phyloP scores from a whole-genome alignment of 2,888 invertebrate genomes.

The Drosophila melanosoma region DNA sequence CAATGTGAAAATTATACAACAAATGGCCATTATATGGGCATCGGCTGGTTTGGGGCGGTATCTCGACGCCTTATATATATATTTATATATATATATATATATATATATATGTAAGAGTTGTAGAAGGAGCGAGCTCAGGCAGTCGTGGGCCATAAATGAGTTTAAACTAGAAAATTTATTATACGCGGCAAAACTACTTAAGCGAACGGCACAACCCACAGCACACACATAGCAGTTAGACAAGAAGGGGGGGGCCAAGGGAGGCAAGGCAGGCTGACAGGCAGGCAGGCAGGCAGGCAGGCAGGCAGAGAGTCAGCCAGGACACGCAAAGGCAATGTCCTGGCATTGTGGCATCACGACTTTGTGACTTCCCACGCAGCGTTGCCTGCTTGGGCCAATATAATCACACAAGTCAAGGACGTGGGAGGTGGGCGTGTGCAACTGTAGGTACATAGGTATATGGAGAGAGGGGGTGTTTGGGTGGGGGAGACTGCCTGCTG shows the following conservation, averaged over 20 bases:
- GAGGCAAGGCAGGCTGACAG: background rate
- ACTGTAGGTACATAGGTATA: background rate
- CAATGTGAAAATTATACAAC: conserved; percentile 80
- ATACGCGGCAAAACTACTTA: conserved; percentile 79
- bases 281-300: background rate
- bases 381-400: conserved; percentile 69
- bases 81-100: background rate
- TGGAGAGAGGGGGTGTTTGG: background rate
- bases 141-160: conserved; percentile 74
- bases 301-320: conserved; percentile 11
- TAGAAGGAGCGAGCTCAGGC: conserved; percentile 30
- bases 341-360: conserved; percentile 56
- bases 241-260: background rate
- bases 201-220: conserved; percentile 42
- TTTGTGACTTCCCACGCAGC: conserved; percentile 20
- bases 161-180: conserved; percentile 80
- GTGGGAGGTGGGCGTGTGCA: conserved; percentile 4
- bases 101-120: background rate
- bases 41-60: conserved; percentile 26
- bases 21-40: conserved; percentile 70
- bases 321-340: conserved; percentile 61
- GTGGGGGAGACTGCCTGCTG: conserved; percentile 57
- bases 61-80: conserved; percentile 17
- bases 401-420: conserved; percentile 57
- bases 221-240: conserved; percentile 6